phyloP scores from a whole-genome alignment of 2,888 invertebrate species.

The Drosophila mimica region DNA sequence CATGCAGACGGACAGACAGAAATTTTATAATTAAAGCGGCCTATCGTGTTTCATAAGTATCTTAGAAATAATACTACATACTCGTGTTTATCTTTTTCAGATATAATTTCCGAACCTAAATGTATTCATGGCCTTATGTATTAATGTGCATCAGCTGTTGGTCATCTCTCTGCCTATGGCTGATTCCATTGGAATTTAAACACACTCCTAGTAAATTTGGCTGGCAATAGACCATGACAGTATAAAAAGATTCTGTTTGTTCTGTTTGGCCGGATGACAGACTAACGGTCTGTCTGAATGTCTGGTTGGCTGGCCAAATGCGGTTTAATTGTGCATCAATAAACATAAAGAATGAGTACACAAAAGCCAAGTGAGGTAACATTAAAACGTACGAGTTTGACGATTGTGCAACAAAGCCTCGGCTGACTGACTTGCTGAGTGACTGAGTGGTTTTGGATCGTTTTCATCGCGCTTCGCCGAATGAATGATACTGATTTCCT shows the following conservation, averaged over 20 bases:
- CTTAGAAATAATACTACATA: background rate
- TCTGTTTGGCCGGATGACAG: slow-evolving; percentile 59
- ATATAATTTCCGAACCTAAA: background rate
- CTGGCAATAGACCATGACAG: slow-evolving; percentile 77
- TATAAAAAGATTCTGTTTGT: slow-evolving; percentile 60
- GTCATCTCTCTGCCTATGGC: slow-evolving; percentile 11
- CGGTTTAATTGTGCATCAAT: slow-evolving; percentile 75
- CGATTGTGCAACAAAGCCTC: slow-evolving; percentile 56
- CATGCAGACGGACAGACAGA: background rate
- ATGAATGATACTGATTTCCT: slow-evolving; percentile 39
- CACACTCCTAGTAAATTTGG: slow-evolving; percentile 57
- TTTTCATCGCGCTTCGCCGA: slow-evolving; percentile 51
- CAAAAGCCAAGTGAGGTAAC: slow-evolving; percentile 58
- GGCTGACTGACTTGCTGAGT: slow-evolving; percentile 59
- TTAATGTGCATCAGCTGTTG: slow-evolving; percentile 11
- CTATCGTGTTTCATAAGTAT: background rate
- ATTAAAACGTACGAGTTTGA: slow-evolving; percentile 44
- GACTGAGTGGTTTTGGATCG: slow-evolving; percentile 42
- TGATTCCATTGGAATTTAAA: slow-evolving; percentile 45
- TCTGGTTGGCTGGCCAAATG: slow-evolving; percentile 57
- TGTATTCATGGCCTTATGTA: slow-evolving; percentile 1
- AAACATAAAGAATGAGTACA: slow-evolving; percentile 50
- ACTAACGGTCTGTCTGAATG: slow-evolving; percentile 42
- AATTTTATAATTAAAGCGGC: background rate
- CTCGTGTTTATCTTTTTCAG: background rate